Evolutionary conservation across 2,797 vertebrate genomes (phyloP), one percentile per base, ranked within the genome.

Genomic region (Coreius guichenoti): DNA sequence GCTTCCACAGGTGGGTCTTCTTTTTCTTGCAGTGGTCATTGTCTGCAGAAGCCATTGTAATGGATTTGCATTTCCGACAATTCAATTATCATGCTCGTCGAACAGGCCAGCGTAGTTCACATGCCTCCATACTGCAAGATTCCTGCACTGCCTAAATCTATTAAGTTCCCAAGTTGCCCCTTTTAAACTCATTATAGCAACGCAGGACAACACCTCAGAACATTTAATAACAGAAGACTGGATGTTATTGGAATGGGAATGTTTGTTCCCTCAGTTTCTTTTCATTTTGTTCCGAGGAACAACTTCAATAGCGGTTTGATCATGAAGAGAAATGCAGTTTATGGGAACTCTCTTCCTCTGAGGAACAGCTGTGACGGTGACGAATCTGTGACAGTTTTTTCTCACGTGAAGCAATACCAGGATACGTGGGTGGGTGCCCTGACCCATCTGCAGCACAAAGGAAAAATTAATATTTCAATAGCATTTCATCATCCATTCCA

Each of bases 21-120:
- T 85, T 82, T 82, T 76, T 67, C 81, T 85, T 76, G 58, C 65
- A 70, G 49, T 54, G 58, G 82, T 74, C 84, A 74, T 82, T 58
- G 26, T 69, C 61, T 67, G 47, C 43, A 51, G 49, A 58, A 26
- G 69, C n/a, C 45, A 83, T 56, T 82, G 58, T 72, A 67, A 45
- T 21, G n/a, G 49, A 90, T 90, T 90, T 87, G 89, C 89, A 90
- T 90, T 88, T 89, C 80, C 81, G 88, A 89, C 89, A 90, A 90
- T 91, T 90, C 86, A 89, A 90, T 91, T 90, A 89, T 51, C 89
- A 87, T 36, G 89, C 86, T 86, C 86, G 85, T 90, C 82, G 45
- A 76, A 82, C 58, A 45, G 87, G 65, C 69, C 68, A 81, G 86
- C 74, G 65, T 45, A 68, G 85, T 86, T 88, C 88, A 87, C 87